Percentiles rank a stretch among this genome's conserved stretches.
These are phyloP conservation scores for Shinisaurus crocodilurus DNA, from an alignment of 2,113 vertebrate species.

Conservation along the genomic window DNA sequence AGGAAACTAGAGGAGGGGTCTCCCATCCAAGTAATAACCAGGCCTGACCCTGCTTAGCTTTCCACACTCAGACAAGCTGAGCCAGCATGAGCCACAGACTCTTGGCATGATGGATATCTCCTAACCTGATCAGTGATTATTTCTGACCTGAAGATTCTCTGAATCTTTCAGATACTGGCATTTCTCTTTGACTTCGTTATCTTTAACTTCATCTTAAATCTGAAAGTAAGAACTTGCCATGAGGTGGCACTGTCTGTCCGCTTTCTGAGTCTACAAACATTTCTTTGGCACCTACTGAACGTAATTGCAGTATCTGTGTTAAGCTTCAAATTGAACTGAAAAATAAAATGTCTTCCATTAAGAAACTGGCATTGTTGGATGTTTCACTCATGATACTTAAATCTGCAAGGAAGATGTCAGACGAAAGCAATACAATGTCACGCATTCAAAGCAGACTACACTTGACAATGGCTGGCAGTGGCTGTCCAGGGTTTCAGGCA, in stretches of 20 bases:
- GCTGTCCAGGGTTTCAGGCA: too few species aligned
- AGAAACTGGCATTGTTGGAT: background rate
- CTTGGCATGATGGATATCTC: background rate
- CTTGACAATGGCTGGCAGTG: too few species aligned
- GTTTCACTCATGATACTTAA: background rate
- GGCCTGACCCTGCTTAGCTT: too few species aligned
- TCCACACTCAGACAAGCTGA: too few species aligned
- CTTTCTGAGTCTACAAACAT: background rate
- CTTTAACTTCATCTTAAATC: background rate
- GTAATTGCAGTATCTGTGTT: conserved; percentile 1
- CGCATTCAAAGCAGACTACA: background rate
- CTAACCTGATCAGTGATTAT: background rate
- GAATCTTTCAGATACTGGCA: background rate
- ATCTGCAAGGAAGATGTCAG: background rate
- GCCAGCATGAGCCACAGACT: too few species aligned
- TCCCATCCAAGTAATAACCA: too few species aligned
- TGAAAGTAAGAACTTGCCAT: conserved; percentile 61
- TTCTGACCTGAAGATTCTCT: background rate
- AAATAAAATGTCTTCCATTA: background rate
- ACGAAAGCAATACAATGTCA: background rate
- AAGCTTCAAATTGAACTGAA: background rate
- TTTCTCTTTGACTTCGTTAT: background rate
- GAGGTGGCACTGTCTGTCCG: conserved; percentile 72
- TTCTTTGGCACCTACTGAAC: background rate
- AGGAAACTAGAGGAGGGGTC: too few species aligned